Conservation (phyloP, 2,113 vertebrate species). For the Atlantisia rogersi region DNA sequence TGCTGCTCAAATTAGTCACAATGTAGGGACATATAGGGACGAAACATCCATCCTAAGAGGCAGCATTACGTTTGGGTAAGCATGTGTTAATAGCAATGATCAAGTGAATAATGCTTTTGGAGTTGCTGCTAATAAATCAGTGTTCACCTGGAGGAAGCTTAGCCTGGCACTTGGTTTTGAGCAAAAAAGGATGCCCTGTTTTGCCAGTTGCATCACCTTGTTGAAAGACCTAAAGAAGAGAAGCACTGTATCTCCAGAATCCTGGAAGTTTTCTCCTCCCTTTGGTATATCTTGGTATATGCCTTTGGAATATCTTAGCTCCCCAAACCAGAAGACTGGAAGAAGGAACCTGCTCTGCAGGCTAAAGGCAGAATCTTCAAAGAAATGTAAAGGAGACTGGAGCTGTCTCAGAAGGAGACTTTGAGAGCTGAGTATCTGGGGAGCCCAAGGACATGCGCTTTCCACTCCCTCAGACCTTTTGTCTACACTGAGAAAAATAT, state of each 20-base stretch:
- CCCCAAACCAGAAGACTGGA: neutral
- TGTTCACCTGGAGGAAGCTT: neutral
- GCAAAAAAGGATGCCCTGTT: neutral
- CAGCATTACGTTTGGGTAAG: neutral
- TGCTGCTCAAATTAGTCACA: neutral
- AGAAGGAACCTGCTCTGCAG: slow-evolving; percentile 27
- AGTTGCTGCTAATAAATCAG: neutral
- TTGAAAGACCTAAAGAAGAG: neutral
- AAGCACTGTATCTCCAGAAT: neutral
- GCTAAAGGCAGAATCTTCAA: neutral
- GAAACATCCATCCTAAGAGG: accelerated
- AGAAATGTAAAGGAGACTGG: neutral
- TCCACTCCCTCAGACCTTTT: neutral
- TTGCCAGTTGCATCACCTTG: neutral
- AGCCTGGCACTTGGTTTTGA: neutral
- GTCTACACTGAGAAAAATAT: neutral
- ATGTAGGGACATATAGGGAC: neutral
- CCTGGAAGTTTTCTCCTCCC: neutral
- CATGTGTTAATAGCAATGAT: neutral
- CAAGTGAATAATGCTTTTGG: neutral
- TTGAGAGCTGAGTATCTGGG: neutral
- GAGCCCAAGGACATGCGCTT: neutral
- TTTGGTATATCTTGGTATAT: neutral
- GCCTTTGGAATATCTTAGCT: neutral
- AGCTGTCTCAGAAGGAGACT: neutral